A percentile compares a stretch with the other conserved stretches of the same genome.
These are phyloP conservation scores for Mesorhabditis spiculigera DNA, from an alignment of 2,888 invertebrate genomes.

Conservation along the genomic window DNA sequence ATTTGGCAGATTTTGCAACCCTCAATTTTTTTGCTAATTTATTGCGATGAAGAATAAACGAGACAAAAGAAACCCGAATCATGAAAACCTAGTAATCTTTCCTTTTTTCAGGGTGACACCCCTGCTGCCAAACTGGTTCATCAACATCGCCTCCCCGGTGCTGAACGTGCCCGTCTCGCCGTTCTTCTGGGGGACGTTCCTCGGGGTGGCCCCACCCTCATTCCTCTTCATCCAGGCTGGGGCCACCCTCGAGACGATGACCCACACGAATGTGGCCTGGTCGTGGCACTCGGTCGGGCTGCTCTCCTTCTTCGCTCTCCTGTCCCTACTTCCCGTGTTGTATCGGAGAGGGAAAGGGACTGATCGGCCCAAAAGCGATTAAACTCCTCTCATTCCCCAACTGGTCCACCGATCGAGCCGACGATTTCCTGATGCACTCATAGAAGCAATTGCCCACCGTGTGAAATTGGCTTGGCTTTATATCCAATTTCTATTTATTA, in stretches of 20 bases:
- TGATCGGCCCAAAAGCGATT: constrained; percentile 14
- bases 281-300: constrained; percentile 30
- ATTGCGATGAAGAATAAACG: neutral
- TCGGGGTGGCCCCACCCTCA: constrained; percentile 93
- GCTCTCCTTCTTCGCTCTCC: constrained; percentile 74
- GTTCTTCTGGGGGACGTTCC: constrained; percentile 91
- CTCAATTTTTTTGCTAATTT: neutral
- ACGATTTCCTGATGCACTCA: too few relatives aligned
- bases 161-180: constrained; percentile 87
- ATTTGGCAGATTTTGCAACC: too few relatives aligned
- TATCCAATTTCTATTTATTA: too few relatives aligned
- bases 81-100: neutral
- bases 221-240: constrained; percentile 96
- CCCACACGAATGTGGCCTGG: constrained; percentile 76
- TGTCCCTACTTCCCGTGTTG: constrained; percentile 83
- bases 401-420: too few relatives aligned
- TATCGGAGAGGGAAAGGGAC: constrained; percentile 60
- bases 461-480: too few relatives aligned
- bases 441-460: too few relatives aligned
- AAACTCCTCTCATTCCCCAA: constrained; percentile 7
- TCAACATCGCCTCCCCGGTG: constrained; percentile 91
- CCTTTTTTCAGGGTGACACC: constrained; percentile 76
- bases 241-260: constrained; percentile 86
- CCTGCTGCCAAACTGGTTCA: constrained; percentile 97
- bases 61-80: neutral